These are phyloP conservation scores for Morinoia aosen DNA, from an alignment of 2,888 invertebrate species.

Conservation along the genomic window DNA sequence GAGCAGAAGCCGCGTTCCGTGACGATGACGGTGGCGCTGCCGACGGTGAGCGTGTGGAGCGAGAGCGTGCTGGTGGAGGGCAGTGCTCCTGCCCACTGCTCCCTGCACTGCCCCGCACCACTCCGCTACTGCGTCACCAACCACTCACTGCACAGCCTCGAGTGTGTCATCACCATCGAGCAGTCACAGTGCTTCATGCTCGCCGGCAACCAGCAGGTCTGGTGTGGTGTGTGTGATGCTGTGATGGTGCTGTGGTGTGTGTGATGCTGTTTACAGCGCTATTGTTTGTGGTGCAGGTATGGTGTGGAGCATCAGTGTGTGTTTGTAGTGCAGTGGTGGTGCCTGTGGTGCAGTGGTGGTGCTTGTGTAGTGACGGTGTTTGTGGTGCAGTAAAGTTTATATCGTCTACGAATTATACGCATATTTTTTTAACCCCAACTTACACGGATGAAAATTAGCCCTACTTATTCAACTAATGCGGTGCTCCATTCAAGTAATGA, in stretches of 20 bases:
- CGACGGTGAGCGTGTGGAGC: constrained; percentile 11
- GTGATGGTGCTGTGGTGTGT: neutral
- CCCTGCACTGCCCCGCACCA: constrained; percentile 70
- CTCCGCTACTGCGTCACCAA: constrained; percentile 82
- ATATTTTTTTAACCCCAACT: too few species aligned
- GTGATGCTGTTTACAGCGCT: neutral
- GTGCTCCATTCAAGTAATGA: too few species aligned
- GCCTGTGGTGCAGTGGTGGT: too few species aligned
- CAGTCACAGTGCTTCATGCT: constrained; percentile 94
- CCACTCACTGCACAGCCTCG: constrained; percentile 80
- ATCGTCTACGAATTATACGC: too few species aligned
- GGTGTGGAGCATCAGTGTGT: too few species aligned
- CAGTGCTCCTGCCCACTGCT: constrained; percentile 59
- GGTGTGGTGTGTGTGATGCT: neutral
- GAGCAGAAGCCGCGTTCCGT: neutral
- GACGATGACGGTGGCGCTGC: constrained; percentile 5
- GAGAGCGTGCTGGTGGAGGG: constrained; percentile 43
- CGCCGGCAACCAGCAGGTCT: constrained; percentile 84
- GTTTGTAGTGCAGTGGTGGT: too few species aligned
- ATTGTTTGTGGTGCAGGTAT: too few species aligned
- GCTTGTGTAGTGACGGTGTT: too few species aligned
- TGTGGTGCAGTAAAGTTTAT: too few species aligned
- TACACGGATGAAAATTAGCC: too few species aligned
- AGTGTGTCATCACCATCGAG: constrained; percentile 83
- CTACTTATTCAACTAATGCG: too few species aligned